phyloP scores from a whole-genome alignment of 2,797 vertebrate genomes.

The Gadopsis marmoratus region DNA sequence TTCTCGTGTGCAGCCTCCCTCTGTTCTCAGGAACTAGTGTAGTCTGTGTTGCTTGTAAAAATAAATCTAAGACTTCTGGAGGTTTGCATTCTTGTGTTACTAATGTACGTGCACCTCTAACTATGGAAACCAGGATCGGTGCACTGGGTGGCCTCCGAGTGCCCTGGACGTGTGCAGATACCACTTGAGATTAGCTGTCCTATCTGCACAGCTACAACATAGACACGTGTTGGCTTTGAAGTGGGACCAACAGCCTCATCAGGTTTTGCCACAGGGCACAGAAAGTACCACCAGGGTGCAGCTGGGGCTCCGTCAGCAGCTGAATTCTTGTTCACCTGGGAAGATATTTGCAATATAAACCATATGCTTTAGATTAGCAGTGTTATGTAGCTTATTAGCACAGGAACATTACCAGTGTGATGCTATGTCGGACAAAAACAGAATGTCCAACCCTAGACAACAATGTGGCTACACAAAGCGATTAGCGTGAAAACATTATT shows the following conservation, averaged over 20 bases:
- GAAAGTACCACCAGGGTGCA: conserved; percentile 20
- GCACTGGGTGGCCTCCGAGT: conserved; percentile 34
- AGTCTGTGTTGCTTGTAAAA: conserved; percentile 26
- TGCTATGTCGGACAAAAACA: conserved; percentile 32
- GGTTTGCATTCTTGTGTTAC: conserved; percentile 33
- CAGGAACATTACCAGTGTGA: conserved; percentile 25
- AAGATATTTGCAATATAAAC: conserved; percentile 27
- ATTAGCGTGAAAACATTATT: conserved; percentile 50
- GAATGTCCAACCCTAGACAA: background rate
- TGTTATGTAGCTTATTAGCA: conserved; percentile 11
- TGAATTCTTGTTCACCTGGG: conserved; percentile 2
- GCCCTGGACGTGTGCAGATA: conserved; percentile 44
- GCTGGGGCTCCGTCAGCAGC: background rate
- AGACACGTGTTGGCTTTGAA: conserved; percentile 56
- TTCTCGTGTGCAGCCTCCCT: conserved; percentile 11
- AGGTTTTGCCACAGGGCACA: conserved; percentile 28
- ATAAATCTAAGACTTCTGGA: conserved; percentile 32
- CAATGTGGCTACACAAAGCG: conserved; percentile 34
- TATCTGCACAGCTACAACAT: conserved; percentile 40
- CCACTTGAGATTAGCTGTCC: conserved; percentile 39
- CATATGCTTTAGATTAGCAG: conserved; percentile 23
- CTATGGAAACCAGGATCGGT: conserved; percentile 3
- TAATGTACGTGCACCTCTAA: conserved; percentile 24
- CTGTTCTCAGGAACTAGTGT: conserved; percentile 23
- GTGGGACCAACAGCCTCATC: conserved; percentile 44